Percentiles rank a stretch among this genome's conserved stretches.
phyloP scores from a whole-genome alignment of 2,797 vertebrate species.

The Sarcoramphus papa region DNA sequence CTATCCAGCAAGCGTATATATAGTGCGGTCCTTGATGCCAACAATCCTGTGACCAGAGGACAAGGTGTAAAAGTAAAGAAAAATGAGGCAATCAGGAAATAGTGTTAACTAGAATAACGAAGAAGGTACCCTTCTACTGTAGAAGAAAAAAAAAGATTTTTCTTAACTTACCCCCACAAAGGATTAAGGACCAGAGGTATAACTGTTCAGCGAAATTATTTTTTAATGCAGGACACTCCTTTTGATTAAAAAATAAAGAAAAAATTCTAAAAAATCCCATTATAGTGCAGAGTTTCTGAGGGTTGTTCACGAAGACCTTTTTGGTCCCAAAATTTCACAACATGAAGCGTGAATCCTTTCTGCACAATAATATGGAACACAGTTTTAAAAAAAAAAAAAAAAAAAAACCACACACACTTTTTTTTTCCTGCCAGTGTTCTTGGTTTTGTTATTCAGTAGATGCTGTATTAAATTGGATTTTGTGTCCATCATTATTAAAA shows the following conservation, averaged over 20 bases:
- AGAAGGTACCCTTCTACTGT: neutral
- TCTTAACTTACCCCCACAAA: neutral
- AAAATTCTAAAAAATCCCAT: neutral
- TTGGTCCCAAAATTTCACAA: slow-evolving; percentile 13
- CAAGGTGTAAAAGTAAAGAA: neutral
- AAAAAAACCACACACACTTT: neutral
- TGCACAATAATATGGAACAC: slow-evolving; percentile 15
- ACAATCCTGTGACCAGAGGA: neutral
- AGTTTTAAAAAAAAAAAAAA: neutral
- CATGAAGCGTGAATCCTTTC: neutral
- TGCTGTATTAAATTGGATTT: slow-evolving; percentile 74
- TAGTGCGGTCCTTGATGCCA: neutral
- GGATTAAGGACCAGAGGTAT: neutral
- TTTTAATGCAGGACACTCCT: neutral
- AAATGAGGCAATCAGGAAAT: neutral
- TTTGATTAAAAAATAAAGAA: neutral
- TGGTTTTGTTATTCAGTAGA: slow-evolving; percentile 62
- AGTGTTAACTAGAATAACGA: neutral
- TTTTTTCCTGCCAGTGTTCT: slow-evolving; percentile 28
- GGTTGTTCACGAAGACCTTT: neutral
- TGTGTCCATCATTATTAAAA: slow-evolving; percentile 82
- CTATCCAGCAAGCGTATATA: neutral
- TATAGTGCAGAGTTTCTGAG: neutral
- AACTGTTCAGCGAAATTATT: neutral
- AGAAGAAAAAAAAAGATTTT: neutral